Evolutionary conservation across 2,797 vertebrate species (phyloP), one percentile per base, ranked within the genome.

Genomic region (Parotocinclus haroldoi): DNA sequence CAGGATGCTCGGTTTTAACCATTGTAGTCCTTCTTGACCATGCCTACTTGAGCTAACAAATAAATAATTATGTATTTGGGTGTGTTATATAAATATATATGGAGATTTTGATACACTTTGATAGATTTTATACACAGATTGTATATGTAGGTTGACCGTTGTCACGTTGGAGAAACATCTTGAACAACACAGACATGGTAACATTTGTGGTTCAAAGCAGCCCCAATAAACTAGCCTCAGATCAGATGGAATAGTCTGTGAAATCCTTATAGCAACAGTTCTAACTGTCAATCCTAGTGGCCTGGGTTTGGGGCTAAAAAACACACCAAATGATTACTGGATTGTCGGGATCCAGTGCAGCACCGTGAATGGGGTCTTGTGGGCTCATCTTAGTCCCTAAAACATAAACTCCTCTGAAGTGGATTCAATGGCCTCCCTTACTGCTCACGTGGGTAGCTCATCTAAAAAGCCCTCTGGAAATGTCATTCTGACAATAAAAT

Each of bases 241-340:
- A 45, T 65, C 58, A 63, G 14, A 10, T 14, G 60, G 60, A 60
- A 48, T 49, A 44, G 58, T 7, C 44, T 60, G 36, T 36, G 19
- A 18, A 42, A 42, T 42, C 40, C 40, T 42, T 38, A 51, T 52
- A 51, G 38, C 49, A 45, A 40, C 9, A 40, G 52, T 63, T 36
- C 55, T 65, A 61, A 72, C 52, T 53, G 68, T 46, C 45, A 56
- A 62, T 75, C 58, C 53, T 69, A 65, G 55, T 10, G 52, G 60
- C 68, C 52, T 39, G 44, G 66, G 74, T 73, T 75, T 73, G 39
- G 38, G 37, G 42, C 71, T 71, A 60, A 72, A 73, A 73, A 76
- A 58, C 12, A 68, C 12, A 68, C 18, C 57, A 79, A 75, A 75
- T 77, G 63, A 60, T 67, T 42, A 2, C 59, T 45, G 44, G 64